Percentiles rank a stretch among this genome's conserved stretches.
phyloP scores from a whole-genome alignment of 2,113 vertebrate species.

The Neomonachus schauinslandi region DNA sequence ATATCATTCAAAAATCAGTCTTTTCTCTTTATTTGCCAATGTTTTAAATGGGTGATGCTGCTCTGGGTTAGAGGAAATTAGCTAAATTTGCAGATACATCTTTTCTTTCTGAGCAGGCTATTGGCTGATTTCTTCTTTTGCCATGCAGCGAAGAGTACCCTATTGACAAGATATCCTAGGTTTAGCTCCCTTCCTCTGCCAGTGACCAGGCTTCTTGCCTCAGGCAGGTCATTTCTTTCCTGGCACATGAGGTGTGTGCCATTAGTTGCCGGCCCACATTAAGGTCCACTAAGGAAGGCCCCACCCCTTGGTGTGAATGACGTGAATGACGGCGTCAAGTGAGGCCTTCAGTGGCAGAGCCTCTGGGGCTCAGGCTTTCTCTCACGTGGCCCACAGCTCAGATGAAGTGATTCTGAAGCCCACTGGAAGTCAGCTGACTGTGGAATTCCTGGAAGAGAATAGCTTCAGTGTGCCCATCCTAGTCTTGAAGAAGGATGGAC shows the following conservation, averaged over 20 bases:
- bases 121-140: conserved; percentile 59
- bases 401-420: conserved; percentile 95
- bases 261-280: conserved; percentile 31
- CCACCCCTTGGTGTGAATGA: not conserved
- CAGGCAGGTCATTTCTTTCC: conserved; percentile 46
- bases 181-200: not conserved
- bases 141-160: not conserved
- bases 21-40: conserved; percentile 45
- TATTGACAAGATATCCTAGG: not conserved
- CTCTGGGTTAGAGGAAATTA: conserved; percentile 55
- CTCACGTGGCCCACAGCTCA: conserved; percentile 86
- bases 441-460: conserved; percentile 96
- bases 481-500: conserved; percentile 93
- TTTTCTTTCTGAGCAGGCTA: conserved; percentile 10
- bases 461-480: conserved; percentile 96
- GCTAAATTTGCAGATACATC: conserved; percentile 10
- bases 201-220: conserved; percentile 26
- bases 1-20: not conserved
- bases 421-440: conserved; percentile 93
- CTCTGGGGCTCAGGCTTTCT: conserved; percentile 47
- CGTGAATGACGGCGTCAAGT: conserved; percentile 2
- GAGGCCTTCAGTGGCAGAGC: conserved; percentile 31
- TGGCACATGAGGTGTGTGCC: conserved; percentile 37
- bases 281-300: not conserved
- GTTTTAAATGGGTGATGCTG: conserved; percentile 57